Conservation (phyloP, 2,888 invertebrate genomes). For the Yponomeuta evonymella region DNA sequence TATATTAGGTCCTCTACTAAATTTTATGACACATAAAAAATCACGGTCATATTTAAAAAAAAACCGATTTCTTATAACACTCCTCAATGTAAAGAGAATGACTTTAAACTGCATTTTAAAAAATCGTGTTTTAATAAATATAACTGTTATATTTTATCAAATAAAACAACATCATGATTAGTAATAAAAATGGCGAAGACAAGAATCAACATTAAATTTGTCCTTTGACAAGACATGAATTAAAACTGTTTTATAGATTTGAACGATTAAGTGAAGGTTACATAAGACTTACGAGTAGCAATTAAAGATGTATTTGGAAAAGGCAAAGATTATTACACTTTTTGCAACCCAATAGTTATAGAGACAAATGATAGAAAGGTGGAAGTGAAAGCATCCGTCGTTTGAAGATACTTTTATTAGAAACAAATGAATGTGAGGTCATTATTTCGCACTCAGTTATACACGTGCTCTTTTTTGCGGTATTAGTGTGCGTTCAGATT, state of each 20-base stretch:
- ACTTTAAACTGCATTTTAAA: too few relatives aligned
- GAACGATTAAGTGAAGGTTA: background rate
- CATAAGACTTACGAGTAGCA: background rate
- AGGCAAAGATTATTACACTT: background rate
- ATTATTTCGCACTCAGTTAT: slow-evolving; percentile 1
- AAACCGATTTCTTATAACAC: too few relatives aligned
- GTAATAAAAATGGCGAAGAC: too few relatives aligned
- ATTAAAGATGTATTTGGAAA: background rate
- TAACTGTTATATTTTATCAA: too few relatives aligned
- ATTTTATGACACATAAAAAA: too few relatives aligned
- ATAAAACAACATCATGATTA: too few relatives aligned
- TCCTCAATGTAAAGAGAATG: too few relatives aligned
- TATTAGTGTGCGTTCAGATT: too few relatives aligned
- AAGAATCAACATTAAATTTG: background rate
- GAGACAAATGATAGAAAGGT: slow-evolving; percentile 6
- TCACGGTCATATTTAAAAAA: too few relatives aligned
- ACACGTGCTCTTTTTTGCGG: too few relatives aligned
- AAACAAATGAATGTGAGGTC: background rate
- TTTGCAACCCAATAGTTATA: background rate
- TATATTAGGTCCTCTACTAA: too few relatives aligned
- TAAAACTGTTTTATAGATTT: background rate
- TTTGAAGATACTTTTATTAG: background rate
- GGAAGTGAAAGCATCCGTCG: slow-evolving; percentile 5
- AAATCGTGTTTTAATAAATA: too few relatives aligned
- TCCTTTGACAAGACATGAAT: background rate